phyloP scores from a whole-genome alignment of 2,113 vertebrate genomes.

The Glaucidium brasilianum region DNA sequence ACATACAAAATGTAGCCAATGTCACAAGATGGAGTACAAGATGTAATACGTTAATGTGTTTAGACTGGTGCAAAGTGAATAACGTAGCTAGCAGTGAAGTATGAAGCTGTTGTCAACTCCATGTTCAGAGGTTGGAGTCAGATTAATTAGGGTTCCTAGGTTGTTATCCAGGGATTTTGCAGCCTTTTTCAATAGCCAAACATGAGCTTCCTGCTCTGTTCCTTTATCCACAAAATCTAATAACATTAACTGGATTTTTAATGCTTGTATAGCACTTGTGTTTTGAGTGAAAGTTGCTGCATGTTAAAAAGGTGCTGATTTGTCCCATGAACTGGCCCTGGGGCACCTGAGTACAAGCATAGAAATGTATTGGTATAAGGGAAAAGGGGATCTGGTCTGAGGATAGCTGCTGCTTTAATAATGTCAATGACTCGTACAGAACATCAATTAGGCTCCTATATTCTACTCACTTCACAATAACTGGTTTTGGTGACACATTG shows the following conservation, averaged over 20 bases:
- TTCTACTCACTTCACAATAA: neutral
- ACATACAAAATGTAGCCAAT: neutral
- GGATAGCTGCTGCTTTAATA: neutral
- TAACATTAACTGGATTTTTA: neutral
- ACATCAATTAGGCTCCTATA: neutral
- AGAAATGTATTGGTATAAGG: neutral
- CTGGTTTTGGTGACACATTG: neutral
- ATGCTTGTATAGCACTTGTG: neutral
- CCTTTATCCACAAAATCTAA: neutral
- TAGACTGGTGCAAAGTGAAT: neutral
- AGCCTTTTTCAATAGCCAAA: neutral
- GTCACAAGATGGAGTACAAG: neutral
- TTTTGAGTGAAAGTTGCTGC: neutral
- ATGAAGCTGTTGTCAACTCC: neutral
- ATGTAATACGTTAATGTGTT: rapidly evolving
- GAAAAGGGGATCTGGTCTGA: neutral
- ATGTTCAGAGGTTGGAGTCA: neutral
- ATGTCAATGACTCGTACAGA: neutral
- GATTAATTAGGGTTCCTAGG: neutral
- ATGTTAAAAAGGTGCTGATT: neutral
- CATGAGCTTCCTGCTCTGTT: neutral
- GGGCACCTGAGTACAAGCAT: neutral
- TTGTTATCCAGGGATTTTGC: neutral
- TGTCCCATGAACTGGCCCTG: neutral
- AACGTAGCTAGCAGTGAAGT: neutral